Base-by-base conservation (phyloP, 2,888 invertebrate genomes). In the Standfussiana lucernea region DNA sequence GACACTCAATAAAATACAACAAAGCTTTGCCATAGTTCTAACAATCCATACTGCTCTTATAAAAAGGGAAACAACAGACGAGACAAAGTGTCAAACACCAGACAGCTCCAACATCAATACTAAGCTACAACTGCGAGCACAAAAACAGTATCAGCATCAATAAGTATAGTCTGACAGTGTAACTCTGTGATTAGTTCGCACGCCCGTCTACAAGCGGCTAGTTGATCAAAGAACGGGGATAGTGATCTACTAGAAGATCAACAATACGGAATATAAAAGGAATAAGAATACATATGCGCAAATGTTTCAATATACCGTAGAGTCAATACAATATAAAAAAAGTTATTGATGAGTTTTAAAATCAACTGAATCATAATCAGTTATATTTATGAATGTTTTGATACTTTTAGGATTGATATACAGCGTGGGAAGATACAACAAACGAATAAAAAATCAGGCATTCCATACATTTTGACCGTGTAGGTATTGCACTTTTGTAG, bases 181-280 rank as follows among this genome's bases (percentile, higher is more conserved):
- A 66, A 70, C 68, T 76, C 62, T 28, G 76, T 79, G 85, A 90
- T 90, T 88, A 89, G 85, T 90, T 89, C 85, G 82, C 88, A 87
- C 87, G 88, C 78, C 75, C 85, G 86, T 89, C 87, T 59, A 81
- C 75, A 72, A 69, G 75, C 82, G 83, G 81, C 84, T 71, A 62
- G 62, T 47, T 74, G 77, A 84, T 79, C 82, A 76, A 56, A 73
- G 35, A 69, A 59, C 68, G 15, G 35, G 18, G 80, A 75, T n/a
- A 42, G n/a, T 56, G 18, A 28, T 40, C 28, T 24, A 24, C 72
- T 85, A 8, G 87, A 85, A 70, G 65, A 42, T 71, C 7, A 0
- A 6, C 15, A 0, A 32, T 18, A 37, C 2, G 0, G 37, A 45
- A n/a, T n/a, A n/a, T n/a, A n/a, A n/a, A n/a, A n/a, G n/a, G n/a